Evolutionary conservation across 2,113 vertebrate species (phyloP), one percentile per base, ranked within the genome.

Genomic region (Lethenteron reissneri): DNA sequence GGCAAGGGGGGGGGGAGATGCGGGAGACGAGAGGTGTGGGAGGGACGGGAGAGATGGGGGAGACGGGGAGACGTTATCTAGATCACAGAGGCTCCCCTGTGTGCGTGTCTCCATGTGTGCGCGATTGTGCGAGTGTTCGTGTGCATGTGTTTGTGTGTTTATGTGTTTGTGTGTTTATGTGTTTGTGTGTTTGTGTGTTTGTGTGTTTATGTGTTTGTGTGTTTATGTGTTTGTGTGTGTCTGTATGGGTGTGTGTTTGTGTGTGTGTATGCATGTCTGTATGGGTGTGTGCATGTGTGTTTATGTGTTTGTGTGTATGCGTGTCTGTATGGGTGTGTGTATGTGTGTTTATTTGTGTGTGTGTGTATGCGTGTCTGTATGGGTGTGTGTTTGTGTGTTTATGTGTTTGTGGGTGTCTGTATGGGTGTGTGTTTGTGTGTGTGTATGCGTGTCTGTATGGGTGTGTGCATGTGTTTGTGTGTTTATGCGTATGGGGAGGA

Each of bases 161-260:
- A 5, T 41, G 41, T 8, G 19, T 73, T 19, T 21, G 21, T 21
- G 21, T 21, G 21, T 21, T 21, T 11, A 13, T 25, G 9, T 71
- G 7, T 56, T 56, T 6, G 19, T 73, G 62, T 73, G 11, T 71
- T 58, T 70, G 12, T 15, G 56, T 57, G 7, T 11, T 6, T 60
- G 8, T 70, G 64, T 72, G 21, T 70, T 59, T 72, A 1, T 70
- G 17, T 72, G 62, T 70, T 15, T n/a, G 15, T 71, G n/a, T 71
- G 15, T 71, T 17, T 71, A 60, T 71, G n/a, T 71, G 15, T 71
- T 17, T 71, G 15, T 14, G n/a, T 56, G 56, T 19, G 6, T n/a
- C 2, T 58, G 17, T 71, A 2, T 71, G 5, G 2, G 10, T 71
- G n/a, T 71, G 2, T 71, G n/a, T 71, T 14, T 71, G 8, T 58